Evolutionary conservation across 2,888 invertebrate species (phyloP).

Genomic region (Eupithecia pulchellata): DNA sequence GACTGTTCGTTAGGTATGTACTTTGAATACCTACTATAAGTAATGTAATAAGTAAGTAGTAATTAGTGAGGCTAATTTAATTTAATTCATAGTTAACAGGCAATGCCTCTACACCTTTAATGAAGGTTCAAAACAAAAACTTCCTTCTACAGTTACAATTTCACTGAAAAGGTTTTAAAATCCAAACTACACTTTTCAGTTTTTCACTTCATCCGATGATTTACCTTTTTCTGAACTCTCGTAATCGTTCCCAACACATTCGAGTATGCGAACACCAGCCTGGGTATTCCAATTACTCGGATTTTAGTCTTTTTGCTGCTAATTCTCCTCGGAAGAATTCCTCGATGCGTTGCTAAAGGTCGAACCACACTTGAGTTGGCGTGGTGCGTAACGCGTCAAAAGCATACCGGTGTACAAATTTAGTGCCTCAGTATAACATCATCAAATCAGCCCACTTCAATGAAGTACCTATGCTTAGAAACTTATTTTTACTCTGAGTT

Average conservation of each 20-base stretch:
- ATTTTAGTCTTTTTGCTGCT: conserved; percentile 50
- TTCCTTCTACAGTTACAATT: not conserved
- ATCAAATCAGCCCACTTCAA: too few relatives aligned
- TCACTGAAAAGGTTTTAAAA: not conserved
- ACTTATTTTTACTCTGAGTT: not conserved
- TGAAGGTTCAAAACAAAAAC: not conserved
- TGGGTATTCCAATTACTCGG: conserved; percentile 49
- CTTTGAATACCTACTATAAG: not conserved
- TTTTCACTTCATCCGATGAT: conserved; percentile 11
- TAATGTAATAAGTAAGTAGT: not conserved
- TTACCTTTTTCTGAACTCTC: conserved; percentile 15
- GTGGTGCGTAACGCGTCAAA: not conserved
- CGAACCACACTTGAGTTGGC: not conserved
- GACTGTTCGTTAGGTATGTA: not conserved
- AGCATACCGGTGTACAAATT: not conserved
- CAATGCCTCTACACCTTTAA: not conserved
- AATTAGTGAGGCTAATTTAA: not conserved
- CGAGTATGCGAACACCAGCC: conserved; percentile 33
- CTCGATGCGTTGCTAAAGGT: conserved; percentile 51
- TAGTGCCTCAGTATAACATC: not conserved
- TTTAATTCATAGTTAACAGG: not conserved
- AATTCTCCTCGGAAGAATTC: conserved; percentile 51
- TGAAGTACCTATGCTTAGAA: not conserved
- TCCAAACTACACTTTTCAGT: not conserved
- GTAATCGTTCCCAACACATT: conserved; percentile 33